phyloP scores from a whole-genome alignment of 2,797 vertebrate species.

The Presbytis comata region DNA sequence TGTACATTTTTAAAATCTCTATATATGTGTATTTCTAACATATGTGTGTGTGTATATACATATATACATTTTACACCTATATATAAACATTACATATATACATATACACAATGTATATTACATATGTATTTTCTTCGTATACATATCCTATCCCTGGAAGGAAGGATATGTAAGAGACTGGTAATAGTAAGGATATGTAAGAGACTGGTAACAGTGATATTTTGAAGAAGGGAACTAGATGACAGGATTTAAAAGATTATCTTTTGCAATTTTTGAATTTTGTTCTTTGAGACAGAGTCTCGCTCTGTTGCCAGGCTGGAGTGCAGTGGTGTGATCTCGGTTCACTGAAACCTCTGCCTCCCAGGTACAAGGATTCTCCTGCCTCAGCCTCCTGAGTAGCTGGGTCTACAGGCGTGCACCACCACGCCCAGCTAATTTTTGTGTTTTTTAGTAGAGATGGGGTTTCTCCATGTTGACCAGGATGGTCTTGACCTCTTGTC shows the following conservation, averaged over 20 bases:
- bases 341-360: no score
- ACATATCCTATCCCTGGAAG: not conserved
- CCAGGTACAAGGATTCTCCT: no score
- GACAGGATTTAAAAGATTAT: not conserved
- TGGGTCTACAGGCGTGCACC: no score
- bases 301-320: no score
- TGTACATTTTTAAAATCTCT: not conserved
- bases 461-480: not conserved
- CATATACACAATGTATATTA: not conserved
- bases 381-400: no score
- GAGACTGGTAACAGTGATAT: not conserved
- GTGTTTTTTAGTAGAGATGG: not conserved
- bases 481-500: not conserved
- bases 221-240: not conserved
- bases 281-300: not conserved
- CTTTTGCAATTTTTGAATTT: not conserved
- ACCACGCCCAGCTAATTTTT: not conserved
- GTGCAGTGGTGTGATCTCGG: no score
- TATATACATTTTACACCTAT: not conserved
- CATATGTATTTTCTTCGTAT: not conserved
- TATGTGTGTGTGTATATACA: not conserved
- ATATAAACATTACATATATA: not conserved
- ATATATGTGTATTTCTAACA: not conserved
- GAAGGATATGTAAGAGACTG: not conserved
- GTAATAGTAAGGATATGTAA: not conserved